Base-by-base conservation (phyloP, 2,888 invertebrate genomes). In the Uloborus plumipes region DNA sequence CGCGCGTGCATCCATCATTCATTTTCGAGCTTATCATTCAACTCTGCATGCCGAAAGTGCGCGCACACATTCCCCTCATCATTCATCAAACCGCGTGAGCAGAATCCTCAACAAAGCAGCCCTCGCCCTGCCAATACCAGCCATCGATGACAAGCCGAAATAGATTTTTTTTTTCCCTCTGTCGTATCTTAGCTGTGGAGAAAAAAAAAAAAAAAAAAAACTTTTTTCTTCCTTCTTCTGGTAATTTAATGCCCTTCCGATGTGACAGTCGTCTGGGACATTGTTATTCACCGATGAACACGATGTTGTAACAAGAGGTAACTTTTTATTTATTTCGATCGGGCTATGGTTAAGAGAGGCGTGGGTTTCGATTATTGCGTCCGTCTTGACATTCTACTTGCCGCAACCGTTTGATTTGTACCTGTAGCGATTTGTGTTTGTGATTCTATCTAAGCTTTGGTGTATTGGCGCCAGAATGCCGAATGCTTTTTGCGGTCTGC, bases 261-360 rank as follows among this genome's bases (percentile, higher is more conserved):
- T 62, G 69, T 70, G 76, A 65, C 49, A 65, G 39, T 39, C 18
- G 49, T 11, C 47, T 39, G 49, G 22, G 51, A 77, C 77, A 71
- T 58, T 77, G 77, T 77, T 77, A 53, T 18, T 20, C n/a, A 71
- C 55, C 65, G 55, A 66, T 59, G 72, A 59, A 79, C 78, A 72
- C 26, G 72, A 20, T 72, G 71, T 72, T 79, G 51, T 66, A 62
- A 72, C 78, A 51, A 65, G 72, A 20, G 18, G 49, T 26, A 67
- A 18, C 31, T 39, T 39, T 39, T 39, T 39, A 39, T 39, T 39
- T 39, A 11, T 39, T 39, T 39, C 9, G 39, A 39, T 39, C 39
- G 39, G 39, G 39, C 39, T 11, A 39, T 39, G 39, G 39, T 39
- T 39, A 39, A 39, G 39, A 39, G 39, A 39, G 39, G 39, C 39